phyloP scores from a whole-genome alignment of 2,888 invertebrate genomes.

The Tetrapedia diversipes region DNA sequence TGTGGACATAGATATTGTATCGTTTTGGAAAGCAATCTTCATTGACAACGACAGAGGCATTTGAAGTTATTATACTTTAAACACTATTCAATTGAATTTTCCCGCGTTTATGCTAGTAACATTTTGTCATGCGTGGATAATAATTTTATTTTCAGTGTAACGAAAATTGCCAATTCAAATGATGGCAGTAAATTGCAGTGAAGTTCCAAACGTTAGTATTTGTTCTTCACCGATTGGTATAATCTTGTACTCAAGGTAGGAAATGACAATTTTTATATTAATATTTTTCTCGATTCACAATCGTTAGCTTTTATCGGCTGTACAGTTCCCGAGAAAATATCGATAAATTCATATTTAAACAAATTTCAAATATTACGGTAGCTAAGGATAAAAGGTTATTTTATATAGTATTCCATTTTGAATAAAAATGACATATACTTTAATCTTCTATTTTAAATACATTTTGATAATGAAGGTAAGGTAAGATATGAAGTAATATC shows the following conservation, averaged over 20 bases:
- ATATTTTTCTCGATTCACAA: slow-evolving; percentile 22
- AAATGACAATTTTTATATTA: slow-evolving; percentile 18
- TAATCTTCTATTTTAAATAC: too few species aligned
- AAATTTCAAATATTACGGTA: neutral
- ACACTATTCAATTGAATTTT: neutral
- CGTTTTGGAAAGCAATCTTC: slow-evolving; percentile 15
- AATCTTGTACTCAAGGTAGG: slow-evolving; percentile 3
- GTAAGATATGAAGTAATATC: too few species aligned
- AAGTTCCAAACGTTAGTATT: slow-evolving; percentile 32
- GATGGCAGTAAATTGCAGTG: slow-evolving; percentile 39
- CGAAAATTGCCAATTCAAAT: too few species aligned
- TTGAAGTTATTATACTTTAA: slow-evolving; percentile 17
- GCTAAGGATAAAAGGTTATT: too few species aligned
- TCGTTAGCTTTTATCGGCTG: neutral
- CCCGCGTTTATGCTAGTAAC: neutral
- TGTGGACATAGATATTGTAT: slow-evolving; percentile 11
- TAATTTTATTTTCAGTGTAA: neutral
- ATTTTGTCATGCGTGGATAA: neutral
- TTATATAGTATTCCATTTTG: too few species aligned
- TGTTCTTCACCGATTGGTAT: neutral
- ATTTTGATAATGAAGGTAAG: too few species aligned
- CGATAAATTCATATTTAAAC: neutral
- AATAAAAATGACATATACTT: too few species aligned
- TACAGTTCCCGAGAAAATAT: neutral
- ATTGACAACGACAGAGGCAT: slow-evolving; percentile 29